A percentile compares a stretch with the other conserved stretches of the same genome.
phyloP scores from a whole-genome alignment of 2,113 vertebrate genomes.

The Malurus elegans region DNA sequence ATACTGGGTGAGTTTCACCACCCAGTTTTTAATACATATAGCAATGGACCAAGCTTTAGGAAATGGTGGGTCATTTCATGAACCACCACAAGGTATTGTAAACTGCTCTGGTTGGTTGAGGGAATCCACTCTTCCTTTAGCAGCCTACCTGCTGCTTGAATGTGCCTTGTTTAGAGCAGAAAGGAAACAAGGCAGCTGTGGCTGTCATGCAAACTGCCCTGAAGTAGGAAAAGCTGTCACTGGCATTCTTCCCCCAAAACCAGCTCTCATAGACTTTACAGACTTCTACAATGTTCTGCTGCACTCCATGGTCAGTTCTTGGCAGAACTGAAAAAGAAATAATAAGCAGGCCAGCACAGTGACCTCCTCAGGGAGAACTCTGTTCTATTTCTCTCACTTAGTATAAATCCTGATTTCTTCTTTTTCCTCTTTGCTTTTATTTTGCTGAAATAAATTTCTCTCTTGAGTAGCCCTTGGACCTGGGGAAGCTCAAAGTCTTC shows the following conservation, averaged over 20 bases:
- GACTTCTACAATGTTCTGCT: not conserved
- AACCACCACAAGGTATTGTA: not conserved
- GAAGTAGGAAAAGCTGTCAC: not conserved
- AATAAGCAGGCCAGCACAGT: not conserved
- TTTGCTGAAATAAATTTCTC: not conserved
- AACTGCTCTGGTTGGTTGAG: not conserved
- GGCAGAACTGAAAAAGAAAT: not conserved
- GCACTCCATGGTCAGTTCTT: not conserved
- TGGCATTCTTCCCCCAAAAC: not conserved
- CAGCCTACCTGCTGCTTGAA: not conserved
- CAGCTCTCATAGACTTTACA: not conserved
- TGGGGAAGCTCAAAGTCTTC: not conserved
- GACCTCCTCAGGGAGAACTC: not conserved
- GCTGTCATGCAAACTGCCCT: not conserved
- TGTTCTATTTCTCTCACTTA: not conserved
- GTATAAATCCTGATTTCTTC: not conserved
- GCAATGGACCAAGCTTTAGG: not conserved
- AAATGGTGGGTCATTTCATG: not conserved
- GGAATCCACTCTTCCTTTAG: not conserved
- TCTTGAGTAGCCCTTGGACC: not conserved
- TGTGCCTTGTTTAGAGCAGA: not conserved
- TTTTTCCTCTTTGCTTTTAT: not conserved
- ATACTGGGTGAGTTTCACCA: conserved; percentile 81
- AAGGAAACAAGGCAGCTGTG: not conserved
- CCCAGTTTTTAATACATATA: not conserved